Evolutionary conservation across 2,888 invertebrate genomes (phyloP).

Genomic region (Apoda limacodes): DNA sequence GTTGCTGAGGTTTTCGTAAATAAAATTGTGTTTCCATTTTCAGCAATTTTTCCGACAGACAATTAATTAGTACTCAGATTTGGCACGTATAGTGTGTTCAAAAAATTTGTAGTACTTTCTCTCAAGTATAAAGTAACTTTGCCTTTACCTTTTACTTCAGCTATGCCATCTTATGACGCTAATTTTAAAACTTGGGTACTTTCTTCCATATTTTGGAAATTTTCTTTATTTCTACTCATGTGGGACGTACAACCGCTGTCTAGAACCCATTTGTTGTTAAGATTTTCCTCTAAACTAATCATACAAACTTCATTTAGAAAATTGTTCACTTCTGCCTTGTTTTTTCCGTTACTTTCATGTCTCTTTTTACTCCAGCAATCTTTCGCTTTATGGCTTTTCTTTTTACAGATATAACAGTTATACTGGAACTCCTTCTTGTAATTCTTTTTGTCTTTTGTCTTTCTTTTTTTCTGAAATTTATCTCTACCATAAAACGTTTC

Average conservation of each 20-base stretch:
- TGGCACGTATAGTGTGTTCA: slow-evolving; percentile 4
- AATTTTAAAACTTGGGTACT: too few relatives aligned
- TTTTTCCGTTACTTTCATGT: neutral
- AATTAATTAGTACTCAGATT: slow-evolving; percentile 4
- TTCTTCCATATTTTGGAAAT: too few relatives aligned
- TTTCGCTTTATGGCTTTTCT: slow-evolving; percentile 4
- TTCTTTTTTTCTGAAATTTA: slow-evolving; percentile 25
- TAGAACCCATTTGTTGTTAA: slow-evolving; percentile 9
- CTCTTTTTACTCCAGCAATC: slow-evolving; percentile 4
- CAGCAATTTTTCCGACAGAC: slow-evolving; percentile 7
- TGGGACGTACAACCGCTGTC: slow-evolving; percentile 14
- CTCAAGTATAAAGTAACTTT: neutral
- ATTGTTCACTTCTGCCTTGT: too few relatives aligned
- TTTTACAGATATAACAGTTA: slow-evolving; percentile 6
- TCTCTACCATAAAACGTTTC: too few relatives aligned
- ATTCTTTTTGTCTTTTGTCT: slow-evolving; percentile 24
- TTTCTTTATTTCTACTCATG: slow-evolving; percentile 6
- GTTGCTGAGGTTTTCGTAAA: slow-evolving; percentile 4
- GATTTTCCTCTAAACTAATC: too few relatives aligned
- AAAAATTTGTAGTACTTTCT: neutral
- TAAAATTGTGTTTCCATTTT: slow-evolving; percentile 4
- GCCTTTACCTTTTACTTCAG: slow-evolving; percentile 1
- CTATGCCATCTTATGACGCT: too few relatives aligned
- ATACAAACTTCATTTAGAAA: too few relatives aligned
- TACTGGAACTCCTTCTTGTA: neutral